Percentiles rank a stretch among this genome's conserved stretches.
These are phyloP conservation scores for Listrodromus nycthemerus DNA, from an alignment of 2,888 invertebrate species.

Conservation along the genomic window DNA sequence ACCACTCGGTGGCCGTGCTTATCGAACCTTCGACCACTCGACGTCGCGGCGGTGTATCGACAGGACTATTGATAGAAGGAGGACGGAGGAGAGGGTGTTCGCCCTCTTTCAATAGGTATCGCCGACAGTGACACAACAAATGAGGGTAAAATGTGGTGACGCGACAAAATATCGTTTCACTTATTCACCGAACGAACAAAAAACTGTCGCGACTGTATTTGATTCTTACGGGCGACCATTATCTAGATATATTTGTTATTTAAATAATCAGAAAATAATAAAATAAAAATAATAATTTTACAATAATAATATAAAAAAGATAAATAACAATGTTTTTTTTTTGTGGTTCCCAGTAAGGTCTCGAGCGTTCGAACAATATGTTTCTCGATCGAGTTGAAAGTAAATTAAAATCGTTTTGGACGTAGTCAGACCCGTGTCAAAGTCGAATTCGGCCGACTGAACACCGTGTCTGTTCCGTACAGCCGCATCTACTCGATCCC, in stretches of 20 bases:
- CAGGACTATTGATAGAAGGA: slow-evolving; percentile 16
- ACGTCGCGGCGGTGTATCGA: slow-evolving; percentile 21
- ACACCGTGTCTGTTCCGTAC: slow-evolving; percentile 20
- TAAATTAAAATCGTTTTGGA: slow-evolving; percentile 23
- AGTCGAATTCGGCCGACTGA: slow-evolving; percentile 34
- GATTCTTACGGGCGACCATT: too few species aligned
- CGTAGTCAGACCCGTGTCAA: slow-evolving; percentile 37
- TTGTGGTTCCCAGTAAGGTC: too few species aligned
- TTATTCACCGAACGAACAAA: background rate
- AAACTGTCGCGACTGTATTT: background rate
- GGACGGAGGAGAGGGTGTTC: background rate
- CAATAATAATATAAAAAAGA: too few species aligned
- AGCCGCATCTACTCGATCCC: slow-evolving; percentile 11
- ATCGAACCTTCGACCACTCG: slow-evolving; percentile 23
- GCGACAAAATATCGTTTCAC: slow-evolving; percentile 5
- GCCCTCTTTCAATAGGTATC: slow-evolving; percentile 25
- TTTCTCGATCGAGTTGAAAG: slow-evolving; percentile 20
- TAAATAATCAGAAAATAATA: too few species aligned
- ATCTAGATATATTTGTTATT: too few species aligned
- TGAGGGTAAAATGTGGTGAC: slow-evolving; percentile 12
- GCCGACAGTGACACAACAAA: slow-evolving; percentile 22
- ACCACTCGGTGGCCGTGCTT: background rate
- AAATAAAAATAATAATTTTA: too few species aligned
- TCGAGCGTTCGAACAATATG: too few species aligned
- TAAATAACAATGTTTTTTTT: too few species aligned